Base-by-base conservation (phyloP, 2,113 vertebrate genomes). In the Butorides virescens region DNA sequence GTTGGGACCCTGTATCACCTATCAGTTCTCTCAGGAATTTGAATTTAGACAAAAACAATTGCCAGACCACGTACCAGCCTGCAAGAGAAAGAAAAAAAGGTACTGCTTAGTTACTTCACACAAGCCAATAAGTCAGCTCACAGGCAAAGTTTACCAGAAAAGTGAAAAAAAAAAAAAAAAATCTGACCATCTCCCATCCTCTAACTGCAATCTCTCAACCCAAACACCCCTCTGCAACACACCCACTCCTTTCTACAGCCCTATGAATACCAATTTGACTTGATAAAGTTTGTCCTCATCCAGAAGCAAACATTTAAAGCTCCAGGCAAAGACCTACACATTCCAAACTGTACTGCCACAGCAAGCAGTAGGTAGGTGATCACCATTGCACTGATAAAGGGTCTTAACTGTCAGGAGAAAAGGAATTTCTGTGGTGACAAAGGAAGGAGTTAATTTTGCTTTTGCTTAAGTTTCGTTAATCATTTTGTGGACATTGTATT, bases 21-120 rank as follows among this genome's bases (percentile, higher is more conserved):
- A 99, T 98, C 25, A 99, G 97, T 94, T 99, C 99, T 42, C 99
- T 98, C 88, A 99, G 98, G 98, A 99, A 99, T 97, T 99, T 99
- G 98, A 99, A 99, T 98, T 99, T 99, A 49, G 99, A 99, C 93
- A 99, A 93, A 98, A 99, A 99, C 82, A 99, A 98, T 81, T 99
- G 99, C 99, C 99, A 99, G 84, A 99, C 99, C 91, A 99, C 99
- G 88, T 99, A 99, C 99, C 99, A 99, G 92, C 99, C 99, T 99
- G 97, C 27, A 96, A 66, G 52, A 96, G 46, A 96, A 91, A 96
- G 72, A 79, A 59, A 74, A 74, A 83, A 50, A 82, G 15, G 50
- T 11, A 74, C 37, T 13, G 23, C 65, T 97, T 34, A 82, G 75
- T 96, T 68, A 91, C 62, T 89, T 91, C 25, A 58, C 17, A 36